Conservation (phyloP, 2,888 invertebrate species). For the Lamproptera curius region DNA sequence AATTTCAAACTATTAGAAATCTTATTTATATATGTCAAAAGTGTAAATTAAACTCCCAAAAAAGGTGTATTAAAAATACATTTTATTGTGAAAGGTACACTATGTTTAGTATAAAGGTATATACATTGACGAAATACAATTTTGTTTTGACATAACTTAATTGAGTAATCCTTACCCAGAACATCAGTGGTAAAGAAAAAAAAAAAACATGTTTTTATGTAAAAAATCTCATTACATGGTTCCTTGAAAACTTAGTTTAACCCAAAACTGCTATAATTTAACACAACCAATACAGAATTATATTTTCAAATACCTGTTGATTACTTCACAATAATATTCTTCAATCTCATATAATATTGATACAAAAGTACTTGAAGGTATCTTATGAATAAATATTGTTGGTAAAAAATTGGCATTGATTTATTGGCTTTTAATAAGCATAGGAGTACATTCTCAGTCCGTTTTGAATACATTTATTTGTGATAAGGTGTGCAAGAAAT, state of each 20-base stretch:
- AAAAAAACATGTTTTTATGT: constrained; percentile 1
- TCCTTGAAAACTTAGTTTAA: too few species aligned
- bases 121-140: constrained; percentile 73
- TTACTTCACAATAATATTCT: constrained; percentile 4
- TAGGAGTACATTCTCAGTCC: constrained; percentile 43
- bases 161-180: constrained; percentile 42
- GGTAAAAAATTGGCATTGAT: constrained; percentile 48
- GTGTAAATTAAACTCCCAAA: constrained; percentile 32
- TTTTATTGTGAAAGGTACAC: constrained; percentile 75
- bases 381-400: constrained; percentile 2
- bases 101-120: constrained; percentile 72
- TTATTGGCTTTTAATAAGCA: constrained; percentile 53
- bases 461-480: constrained; percentile 26
- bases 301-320: constrained; percentile 2
- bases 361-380: constrained; percentile 11
- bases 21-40: not conserved
- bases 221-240: too few species aligned
- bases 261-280: too few species aligned
- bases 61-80: constrained; percentile 77
- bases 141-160: constrained; percentile 45
- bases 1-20: not conserved
- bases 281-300: constrained; percentile 16
- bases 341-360: constrained; percentile 4
- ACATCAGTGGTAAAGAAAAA: constrained; percentile 1
- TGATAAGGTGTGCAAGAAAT: constrained; percentile 26